Percentiles rank a stretch among this genome's conserved stretches.
Conservation (phyloP, 2,888 invertebrate genomes). For the Seira musarum region DNA sequence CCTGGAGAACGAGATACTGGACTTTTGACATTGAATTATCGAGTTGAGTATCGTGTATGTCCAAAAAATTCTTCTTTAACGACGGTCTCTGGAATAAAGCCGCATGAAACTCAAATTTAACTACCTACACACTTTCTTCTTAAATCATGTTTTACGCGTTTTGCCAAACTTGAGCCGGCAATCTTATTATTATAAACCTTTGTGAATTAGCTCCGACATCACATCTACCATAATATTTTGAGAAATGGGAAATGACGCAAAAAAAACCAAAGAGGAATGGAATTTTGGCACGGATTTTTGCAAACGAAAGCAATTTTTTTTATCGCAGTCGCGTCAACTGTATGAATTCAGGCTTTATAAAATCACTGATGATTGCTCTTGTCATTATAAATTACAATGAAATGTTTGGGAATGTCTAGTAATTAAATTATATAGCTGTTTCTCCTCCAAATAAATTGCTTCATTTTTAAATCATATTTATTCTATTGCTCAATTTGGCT, state of each 20-base stretch:
- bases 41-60: neutral
- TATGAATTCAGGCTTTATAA: slow-evolving; percentile 12
- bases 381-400: neutral
- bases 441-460: too few relatives aligned
- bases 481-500: too few relatives aligned
- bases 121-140: neutral
- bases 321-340: neutral
- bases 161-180: neutral
- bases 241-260: neutral
- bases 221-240: neutral
- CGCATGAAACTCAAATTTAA: neutral
- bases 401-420: neutral
- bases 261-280: neutral
- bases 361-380: neutral
- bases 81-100: neutral
- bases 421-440: too few relatives aligned
- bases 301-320: slow-evolving; percentile 44
- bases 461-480: too few relatives aligned
- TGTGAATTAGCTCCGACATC: neutral
- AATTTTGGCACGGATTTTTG: slow-evolving; percentile 47
- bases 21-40: slow-evolving; percentile 7
- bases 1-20: slow-evolving; percentile 3
- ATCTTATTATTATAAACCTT: neutral
- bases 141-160: neutral
- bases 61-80: neutral